phyloP scores from a whole-genome alignment of 2,113 vertebrate genomes.

The Cisticola juncidis region DNA sequence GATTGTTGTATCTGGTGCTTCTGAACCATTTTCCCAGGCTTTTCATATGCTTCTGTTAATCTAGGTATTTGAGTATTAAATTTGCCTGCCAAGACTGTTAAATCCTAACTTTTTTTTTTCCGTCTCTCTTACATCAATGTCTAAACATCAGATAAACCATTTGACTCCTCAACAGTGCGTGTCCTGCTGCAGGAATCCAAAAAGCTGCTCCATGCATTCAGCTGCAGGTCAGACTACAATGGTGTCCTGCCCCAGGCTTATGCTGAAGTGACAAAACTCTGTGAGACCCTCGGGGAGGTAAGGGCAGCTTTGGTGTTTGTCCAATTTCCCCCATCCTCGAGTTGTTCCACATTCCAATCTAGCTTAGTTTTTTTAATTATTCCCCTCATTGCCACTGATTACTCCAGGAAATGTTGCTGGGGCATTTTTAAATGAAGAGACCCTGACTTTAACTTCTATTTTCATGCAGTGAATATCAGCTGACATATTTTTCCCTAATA shows the following conservation, averaged over 20 bases:
- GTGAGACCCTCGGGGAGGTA: slow-evolving; percentile 73
- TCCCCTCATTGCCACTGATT: neutral
- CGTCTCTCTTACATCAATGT: neutral
- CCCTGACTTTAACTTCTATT: neutral
- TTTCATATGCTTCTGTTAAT: neutral
- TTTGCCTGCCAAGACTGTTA: neutral
- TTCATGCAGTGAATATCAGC: neutral
- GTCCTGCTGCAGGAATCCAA: slow-evolving; percentile 74
- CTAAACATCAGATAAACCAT: slow-evolving; percentile 61
- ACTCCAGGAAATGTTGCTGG: neutral
- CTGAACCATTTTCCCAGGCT: neutral
- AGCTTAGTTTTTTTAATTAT: neutral
- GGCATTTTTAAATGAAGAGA: neutral
- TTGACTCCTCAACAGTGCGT: slow-evolving; percentile 40
- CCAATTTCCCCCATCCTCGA: neutral
- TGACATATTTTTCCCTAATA: neutral
- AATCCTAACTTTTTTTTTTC: neutral
- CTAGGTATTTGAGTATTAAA: neutral
- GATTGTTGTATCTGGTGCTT: neutral
- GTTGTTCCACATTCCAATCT: neutral
- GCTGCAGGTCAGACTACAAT: slow-evolving; percentile 75
- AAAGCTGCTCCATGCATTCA: slow-evolving; percentile 78
- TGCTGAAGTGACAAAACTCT: slow-evolving; percentile 70
- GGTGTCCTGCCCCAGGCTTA: slow-evolving; percentile 73
- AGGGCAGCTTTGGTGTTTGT: neutral